phyloP scores from a whole-genome alignment of 23 tunicate genomes.

The Botrylloides violaceus region DNA sequence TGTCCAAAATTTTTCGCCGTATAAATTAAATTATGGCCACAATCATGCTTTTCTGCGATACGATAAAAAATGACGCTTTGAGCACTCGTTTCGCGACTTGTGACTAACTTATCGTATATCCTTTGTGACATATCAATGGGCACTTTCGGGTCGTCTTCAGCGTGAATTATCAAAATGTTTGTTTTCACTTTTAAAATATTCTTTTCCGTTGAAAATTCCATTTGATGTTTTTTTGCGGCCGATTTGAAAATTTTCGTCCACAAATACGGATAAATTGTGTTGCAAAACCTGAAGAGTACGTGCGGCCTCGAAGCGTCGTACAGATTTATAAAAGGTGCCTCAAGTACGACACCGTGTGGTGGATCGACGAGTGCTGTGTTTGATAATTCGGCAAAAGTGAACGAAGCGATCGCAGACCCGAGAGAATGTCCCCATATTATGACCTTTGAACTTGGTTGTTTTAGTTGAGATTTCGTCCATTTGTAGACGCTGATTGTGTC shows the following conservation, averaged over 20 bases:
- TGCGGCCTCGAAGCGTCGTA: conserved; percentile 26
- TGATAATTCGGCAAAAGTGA: conserved; percentile 40
- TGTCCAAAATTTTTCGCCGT: background rate
- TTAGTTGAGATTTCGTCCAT: conserved; percentile 39
- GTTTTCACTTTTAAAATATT: conserved; percentile 9
- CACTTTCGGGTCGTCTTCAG: conserved; percentile 76
- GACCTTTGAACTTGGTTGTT: conserved; percentile 21
- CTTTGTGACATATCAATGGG: conserved; percentile 33
- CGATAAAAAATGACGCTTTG: background rate
- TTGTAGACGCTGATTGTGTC: conserved; percentile 55
- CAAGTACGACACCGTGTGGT: conserved; percentile 68
- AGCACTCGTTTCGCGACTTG: background rate
- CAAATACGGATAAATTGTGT: conserved; percentile 32
- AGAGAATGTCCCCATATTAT: conserved; percentile 87
- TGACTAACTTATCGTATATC: conserved; percentile 23
- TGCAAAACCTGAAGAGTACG: background rate
- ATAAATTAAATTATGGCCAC: conserved; percentile 12
- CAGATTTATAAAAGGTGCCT: conserved; percentile 59
- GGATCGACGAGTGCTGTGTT: background rate
- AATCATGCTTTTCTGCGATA: background rate
- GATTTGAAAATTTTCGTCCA: conserved; percentile 12
- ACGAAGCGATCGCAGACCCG: conserved; percentile 58
- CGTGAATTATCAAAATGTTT: conserved; percentile 50
- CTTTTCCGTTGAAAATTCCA: conserved; percentile 31
- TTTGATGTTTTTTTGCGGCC: background rate